Conservation (phyloP, 2,113 vertebrate species). For the Dasyprocta punctata region DNA sequence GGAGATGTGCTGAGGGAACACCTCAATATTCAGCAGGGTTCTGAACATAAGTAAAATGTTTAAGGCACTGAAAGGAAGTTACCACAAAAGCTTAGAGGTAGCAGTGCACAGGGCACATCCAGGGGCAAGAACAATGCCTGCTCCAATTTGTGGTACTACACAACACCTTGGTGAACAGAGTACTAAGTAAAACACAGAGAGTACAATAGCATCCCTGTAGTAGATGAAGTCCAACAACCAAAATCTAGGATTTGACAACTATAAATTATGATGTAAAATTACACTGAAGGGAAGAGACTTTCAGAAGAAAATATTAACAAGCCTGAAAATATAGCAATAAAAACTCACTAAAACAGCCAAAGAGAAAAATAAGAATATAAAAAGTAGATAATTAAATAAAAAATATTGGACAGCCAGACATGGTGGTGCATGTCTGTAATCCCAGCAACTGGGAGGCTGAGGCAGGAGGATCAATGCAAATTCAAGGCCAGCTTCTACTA, state of each 20-base stretch:
- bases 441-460: no score
- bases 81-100: no score
- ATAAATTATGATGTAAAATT: not conserved
- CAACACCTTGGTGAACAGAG: not conserved
- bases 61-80: not conserved
- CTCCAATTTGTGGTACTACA: not conserved
- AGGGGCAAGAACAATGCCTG: accelerated
- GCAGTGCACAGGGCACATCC: accelerated
- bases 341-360: not conserved
- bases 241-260: not conserved
- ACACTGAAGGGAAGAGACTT: no score
- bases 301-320: not conserved
- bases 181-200: not conserved
- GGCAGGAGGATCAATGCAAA: no score
- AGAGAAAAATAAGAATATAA: not conserved
- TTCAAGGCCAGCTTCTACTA: no score
- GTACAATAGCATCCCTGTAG: no score
- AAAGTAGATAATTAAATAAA: not conserved
- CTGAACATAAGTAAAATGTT: no score
- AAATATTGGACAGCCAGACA: not conserved
- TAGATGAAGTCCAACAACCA: no score
- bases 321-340: not conserved
- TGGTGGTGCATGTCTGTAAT: no score
- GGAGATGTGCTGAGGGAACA: not conserved
- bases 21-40: not conserved